A percentile compares a stretch with the other conserved stretches of the same genome.
Evolutionary conservation across 2,888 invertebrate species (phyloP).

Genomic region (Saturnia pavonia): DNA sequence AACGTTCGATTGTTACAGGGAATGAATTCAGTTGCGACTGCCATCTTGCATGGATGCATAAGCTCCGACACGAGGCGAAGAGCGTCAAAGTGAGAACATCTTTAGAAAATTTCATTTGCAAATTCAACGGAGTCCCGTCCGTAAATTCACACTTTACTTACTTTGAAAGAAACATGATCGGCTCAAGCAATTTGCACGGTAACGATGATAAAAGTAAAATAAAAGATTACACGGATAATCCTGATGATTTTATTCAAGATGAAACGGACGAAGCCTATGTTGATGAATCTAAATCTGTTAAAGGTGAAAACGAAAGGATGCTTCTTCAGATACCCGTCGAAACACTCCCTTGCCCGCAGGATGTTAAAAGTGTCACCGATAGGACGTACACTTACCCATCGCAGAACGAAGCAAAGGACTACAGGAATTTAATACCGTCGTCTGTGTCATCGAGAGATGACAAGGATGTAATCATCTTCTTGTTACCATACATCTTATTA

Average conservation of each 20-base stretch:
- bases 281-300: conserved; percentile 65
- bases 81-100: conserved; percentile 86
- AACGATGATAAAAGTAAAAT: conserved; percentile 63
- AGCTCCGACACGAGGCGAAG: conserved; percentile 88
- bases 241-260: conserved; percentile 65
- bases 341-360: conserved; percentile 82
- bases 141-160: conserved; percentile 69
- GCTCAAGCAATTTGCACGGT: conserved; percentile 64
- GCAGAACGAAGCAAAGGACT: conserved; percentile 80
- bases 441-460: conserved; percentile 41
- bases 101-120: conserved; percentile 88
- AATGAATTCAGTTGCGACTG: conserved; percentile 93
- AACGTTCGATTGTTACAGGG: conserved; percentile 82
- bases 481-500: conserved; percentile 42
- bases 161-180: conserved; percentile 65
- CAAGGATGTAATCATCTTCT: conserved; percentile 37
- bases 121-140: conserved; percentile 77
- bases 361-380: conserved; percentile 83
- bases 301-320: conserved; percentile 68
- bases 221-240: conserved; percentile 64
- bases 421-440: conserved; percentile 70
- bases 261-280: conserved; percentile 66
- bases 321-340: conserved; percentile 82
- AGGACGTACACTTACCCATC: conserved; percentile 79
- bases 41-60: conserved; percentile 91